phyloP scores from a whole-genome alignment of 2,888 invertebrate species.

The Hemaris fuciformis region DNA sequence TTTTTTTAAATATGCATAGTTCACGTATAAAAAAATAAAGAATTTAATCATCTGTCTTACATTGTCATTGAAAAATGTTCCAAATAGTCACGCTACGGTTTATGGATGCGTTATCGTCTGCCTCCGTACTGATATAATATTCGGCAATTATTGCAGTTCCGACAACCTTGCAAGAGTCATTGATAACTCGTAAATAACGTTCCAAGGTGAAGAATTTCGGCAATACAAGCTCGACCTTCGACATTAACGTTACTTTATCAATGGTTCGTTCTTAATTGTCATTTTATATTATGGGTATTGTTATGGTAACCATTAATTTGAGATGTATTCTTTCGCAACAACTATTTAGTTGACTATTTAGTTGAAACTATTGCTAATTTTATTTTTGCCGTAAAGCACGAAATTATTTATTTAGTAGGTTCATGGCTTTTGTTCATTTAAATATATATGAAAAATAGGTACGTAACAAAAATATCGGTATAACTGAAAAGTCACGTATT shows the following conservation, averaged over 20 bases:
- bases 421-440: too few species aligned
- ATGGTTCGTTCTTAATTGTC: background rate
- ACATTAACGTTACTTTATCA: background rate
- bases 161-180: constrained; percentile 43
- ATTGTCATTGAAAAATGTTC: background rate
- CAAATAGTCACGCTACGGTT: background rate
- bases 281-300: background rate
- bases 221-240: constrained; percentile 29
- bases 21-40: background rate
- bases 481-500: background rate
- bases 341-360: too few species aligned
- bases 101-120: constrained; percentile 14
- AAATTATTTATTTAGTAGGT: background rate
- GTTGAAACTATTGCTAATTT: too few species aligned
- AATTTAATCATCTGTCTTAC: background rate
- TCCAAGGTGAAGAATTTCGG: constrained; percentile 46
- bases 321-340: background rate
- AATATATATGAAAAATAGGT: too few species aligned
- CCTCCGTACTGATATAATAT: constrained; percentile 20
- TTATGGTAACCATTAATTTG: background rate
- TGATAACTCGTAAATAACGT: constrained; percentile 27
- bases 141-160: constrained; percentile 23
- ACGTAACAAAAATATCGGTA: too few species aligned
- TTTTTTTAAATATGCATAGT: too few species aligned
- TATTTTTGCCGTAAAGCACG: background rate